phyloP scores from a whole-genome alignment of 2,113 vertebrate genomes.

The Podarcis cretensis region DNA sequence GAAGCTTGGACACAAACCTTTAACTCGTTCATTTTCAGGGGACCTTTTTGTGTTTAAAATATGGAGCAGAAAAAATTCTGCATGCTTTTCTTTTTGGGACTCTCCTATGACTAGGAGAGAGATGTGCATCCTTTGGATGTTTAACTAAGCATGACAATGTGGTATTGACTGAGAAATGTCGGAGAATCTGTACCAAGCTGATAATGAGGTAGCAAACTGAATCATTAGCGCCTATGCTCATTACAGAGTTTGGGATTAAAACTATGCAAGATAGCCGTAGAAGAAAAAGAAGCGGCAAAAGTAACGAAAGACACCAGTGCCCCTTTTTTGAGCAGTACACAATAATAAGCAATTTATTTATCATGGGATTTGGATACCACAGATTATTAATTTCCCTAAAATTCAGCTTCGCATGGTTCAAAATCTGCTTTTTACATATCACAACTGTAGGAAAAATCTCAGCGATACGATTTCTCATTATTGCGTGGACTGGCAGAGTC shows the following conservation, averaged over 20 bases:
- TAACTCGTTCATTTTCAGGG: constrained; percentile 31
- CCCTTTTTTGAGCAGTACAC: neutral
- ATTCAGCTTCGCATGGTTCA: constrained; percentile 18
- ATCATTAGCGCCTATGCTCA: constrained; percentile 29
- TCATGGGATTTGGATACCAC: neutral
- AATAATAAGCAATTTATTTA: constrained; percentile 36
- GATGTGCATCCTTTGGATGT: constrained; percentile 33
- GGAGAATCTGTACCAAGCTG: constrained; percentile 41
- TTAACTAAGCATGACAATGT: constrained; percentile 55
- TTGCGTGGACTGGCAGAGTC: neutral
- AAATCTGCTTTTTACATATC: constrained; percentile 7
- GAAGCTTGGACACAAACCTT: neutral
- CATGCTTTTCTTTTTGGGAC: constrained; percentile 37
- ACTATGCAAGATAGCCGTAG: constrained; percentile 39
- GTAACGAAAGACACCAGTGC: constrained; percentile 55
- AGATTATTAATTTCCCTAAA: constrained; percentile 5
- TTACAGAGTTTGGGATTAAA: constrained; percentile 54
- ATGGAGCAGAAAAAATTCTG: constrained; percentile 61
- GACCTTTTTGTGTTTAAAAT: constrained; percentile 66
- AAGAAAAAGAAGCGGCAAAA: constrained; percentile 12
- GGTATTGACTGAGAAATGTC: constrained; percentile 36
- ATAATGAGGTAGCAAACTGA: constrained; percentile 53
- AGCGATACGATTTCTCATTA: neutral
- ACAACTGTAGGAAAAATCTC: constrained; percentile 28
- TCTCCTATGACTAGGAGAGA: constrained; percentile 22